A percentile compares a stretch with the other conserved stretches of the same genome.
These are phyloP conservation scores for Pyrocoelia pectoralis DNA, from an alignment of 2,888 invertebrate species.

Conservation along the genomic window DNA sequence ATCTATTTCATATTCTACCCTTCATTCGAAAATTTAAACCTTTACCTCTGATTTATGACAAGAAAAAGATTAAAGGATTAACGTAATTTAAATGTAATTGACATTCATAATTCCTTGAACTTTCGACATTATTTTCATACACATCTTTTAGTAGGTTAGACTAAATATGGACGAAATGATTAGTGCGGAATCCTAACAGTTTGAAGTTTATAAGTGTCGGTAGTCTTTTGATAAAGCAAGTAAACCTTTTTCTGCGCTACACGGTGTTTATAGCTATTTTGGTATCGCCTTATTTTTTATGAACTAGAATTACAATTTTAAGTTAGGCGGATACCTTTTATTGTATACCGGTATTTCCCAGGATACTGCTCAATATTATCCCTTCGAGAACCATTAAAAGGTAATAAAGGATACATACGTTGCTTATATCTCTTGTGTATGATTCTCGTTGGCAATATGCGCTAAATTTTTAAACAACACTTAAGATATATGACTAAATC, in stretches of 20 bases:
- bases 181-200: too few species aligned
- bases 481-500: neutral
- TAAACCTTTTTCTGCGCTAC: neutral
- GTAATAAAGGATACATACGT: conserved; percentile 9
- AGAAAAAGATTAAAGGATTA: too few species aligned
- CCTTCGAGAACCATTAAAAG: conserved; percentile 11
- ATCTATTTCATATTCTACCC: too few species aligned
- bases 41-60: too few species aligned
- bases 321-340: conserved; percentile 12
- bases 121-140: too few species aligned
- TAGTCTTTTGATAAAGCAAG: neutral
- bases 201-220: too few species aligned
- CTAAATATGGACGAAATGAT: too few species aligned
- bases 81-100: too few species aligned
- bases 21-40: too few species aligned
- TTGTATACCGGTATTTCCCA: conserved; percentile 12
- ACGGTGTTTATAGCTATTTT: neutral
- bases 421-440: conserved; percentile 6
- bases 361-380: conserved; percentile 11
- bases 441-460: neutral
- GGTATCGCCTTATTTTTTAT: neutral
- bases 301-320: neutral
- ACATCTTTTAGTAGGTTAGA: neutral
- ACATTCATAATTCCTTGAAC: too few species aligned
- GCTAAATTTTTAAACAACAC: conserved; percentile 6